These are phyloP conservation scores for Bombylius discolor DNA, from an alignment of 2,888 invertebrate genomes.

Conservation along the genomic window DNA sequence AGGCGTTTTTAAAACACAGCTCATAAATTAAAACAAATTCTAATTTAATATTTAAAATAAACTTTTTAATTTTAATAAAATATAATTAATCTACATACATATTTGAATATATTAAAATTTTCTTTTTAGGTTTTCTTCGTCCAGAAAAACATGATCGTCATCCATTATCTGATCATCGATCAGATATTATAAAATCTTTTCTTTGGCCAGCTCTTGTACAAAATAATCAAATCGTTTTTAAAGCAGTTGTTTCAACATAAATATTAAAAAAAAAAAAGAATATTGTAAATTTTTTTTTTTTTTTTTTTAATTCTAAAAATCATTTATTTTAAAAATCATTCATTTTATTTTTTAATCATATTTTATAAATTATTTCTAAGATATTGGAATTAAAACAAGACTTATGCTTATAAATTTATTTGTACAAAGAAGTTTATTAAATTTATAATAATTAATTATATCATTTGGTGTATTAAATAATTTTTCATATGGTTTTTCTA, in stretches of 20 bases:
- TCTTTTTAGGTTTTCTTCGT: slow-evolving; percentile 43
- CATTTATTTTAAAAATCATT: no score
- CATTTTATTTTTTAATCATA: background rate
- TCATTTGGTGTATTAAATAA: slow-evolving; percentile 29
- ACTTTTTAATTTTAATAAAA: no score
- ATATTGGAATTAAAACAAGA: slow-evolving; percentile 26
- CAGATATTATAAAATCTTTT: slow-evolving; percentile 63
- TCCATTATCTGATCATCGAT: slow-evolving; percentile 59
- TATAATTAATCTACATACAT: background rate
- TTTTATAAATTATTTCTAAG: slow-evolving; percentile 3
- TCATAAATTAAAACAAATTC: no score
- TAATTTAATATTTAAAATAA: no score
- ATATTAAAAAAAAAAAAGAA: slow-evolving; percentile 10
- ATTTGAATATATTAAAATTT: background rate
- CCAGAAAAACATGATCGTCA: slow-evolving; percentile 68
- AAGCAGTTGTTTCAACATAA: slow-evolving; percentile 75
- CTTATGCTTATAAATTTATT: slow-evolving; percentile 27
- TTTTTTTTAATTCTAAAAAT: background rate
- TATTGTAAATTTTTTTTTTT: background rate
- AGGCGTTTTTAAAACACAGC: no score
- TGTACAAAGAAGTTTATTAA: slow-evolving; percentile 30
- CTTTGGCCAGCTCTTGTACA: slow-evolving; percentile 80
- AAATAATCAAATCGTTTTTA: slow-evolving; percentile 62
- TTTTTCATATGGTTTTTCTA: slow-evolving; percentile 28
- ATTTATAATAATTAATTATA: slow-evolving; percentile 31